These are phyloP conservation scores for Todiramphus saurophagus DNA, from an alignment of 2,113 vertebrate species.

Conservation along the genomic window DNA sequence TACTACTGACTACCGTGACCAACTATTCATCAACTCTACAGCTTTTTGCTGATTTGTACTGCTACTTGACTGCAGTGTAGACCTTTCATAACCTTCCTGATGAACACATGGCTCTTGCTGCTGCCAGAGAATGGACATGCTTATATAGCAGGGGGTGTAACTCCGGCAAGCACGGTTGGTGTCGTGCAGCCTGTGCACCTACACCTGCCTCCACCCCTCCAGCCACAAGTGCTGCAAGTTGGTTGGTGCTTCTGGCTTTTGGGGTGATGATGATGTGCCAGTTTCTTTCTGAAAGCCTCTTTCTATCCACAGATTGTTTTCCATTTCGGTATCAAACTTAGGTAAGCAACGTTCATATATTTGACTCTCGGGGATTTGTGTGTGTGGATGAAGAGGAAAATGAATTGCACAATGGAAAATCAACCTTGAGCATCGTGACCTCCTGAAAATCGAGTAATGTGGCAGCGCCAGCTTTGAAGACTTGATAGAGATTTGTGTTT, in stretches of 20 bases:
- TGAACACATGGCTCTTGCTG: background rate
- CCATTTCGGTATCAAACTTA: slow-evolving; percentile 67
- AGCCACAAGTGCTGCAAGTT: background rate
- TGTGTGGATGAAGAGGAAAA: background rate
- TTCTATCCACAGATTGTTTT: slow-evolving; percentile 60
- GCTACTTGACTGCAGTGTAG: background rate
- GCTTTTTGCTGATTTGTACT: background rate
- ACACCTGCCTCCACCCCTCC: background rate
- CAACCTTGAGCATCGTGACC: accelerated
- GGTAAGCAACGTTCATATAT: slow-evolving; percentile 56
- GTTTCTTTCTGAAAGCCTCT: slow-evolving; percentile 24
- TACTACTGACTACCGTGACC: background rate
- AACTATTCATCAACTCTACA: background rate
- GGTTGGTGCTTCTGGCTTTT: background rate
- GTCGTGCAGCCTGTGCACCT: accelerated
- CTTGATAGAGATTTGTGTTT: background rate
- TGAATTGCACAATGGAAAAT: background rate
- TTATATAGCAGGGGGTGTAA: background rate
- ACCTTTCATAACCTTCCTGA: background rate
- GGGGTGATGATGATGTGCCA: background rate
- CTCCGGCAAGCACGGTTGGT: background rate
- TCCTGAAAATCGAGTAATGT: background rate
- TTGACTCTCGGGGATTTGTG: background rate
- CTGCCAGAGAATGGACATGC: background rate
- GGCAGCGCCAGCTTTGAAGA: background rate